Conservation (phyloP, 2,797 vertebrate species). For the Novumbra hubbsi region DNA sequence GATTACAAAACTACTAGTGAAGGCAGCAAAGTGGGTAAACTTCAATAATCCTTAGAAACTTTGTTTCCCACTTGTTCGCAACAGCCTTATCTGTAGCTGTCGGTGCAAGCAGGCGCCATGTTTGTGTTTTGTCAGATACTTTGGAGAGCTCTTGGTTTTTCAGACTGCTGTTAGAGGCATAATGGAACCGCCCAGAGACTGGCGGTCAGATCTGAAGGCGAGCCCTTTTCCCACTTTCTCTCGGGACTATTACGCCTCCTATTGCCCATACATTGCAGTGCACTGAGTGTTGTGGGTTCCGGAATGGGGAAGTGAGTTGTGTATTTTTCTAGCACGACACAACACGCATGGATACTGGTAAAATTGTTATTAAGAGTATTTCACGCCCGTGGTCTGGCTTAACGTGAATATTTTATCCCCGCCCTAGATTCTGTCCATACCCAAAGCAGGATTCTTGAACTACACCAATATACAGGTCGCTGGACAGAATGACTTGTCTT, state of each 20-base stretch:
- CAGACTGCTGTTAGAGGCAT: constrained; percentile 45
- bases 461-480: too few species aligned
- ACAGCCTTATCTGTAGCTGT: constrained; percentile 61
- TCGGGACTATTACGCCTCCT: background rate
- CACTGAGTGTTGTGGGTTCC: background rate
- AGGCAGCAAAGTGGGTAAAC: constrained; percentile 15
- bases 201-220: constrained; percentile 8
- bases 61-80: constrained; percentile 54
- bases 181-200: constrained; percentile 71
- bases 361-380: too few species aligned
- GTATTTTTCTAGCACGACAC: too few species aligned
- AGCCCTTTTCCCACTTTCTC: background rate
- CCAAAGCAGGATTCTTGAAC: too few species aligned
- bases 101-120: constrained; percentile 72
- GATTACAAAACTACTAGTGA: constrained; percentile 20
- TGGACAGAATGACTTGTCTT: too few species aligned
- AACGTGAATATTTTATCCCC: too few species aligned
- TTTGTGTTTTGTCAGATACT: constrained; percentile 68
- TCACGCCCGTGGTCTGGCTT: too few species aligned
- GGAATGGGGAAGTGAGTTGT: too few species aligned
- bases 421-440: too few species aligned
- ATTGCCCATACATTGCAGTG: background rate
- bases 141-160: constrained; percentile 59
- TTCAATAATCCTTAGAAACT: constrained; percentile 47
- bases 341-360: too few species aligned